phyloP scores from a whole-genome alignment of 2,888 invertebrate species.

The Emmelina monodactyla region DNA sequence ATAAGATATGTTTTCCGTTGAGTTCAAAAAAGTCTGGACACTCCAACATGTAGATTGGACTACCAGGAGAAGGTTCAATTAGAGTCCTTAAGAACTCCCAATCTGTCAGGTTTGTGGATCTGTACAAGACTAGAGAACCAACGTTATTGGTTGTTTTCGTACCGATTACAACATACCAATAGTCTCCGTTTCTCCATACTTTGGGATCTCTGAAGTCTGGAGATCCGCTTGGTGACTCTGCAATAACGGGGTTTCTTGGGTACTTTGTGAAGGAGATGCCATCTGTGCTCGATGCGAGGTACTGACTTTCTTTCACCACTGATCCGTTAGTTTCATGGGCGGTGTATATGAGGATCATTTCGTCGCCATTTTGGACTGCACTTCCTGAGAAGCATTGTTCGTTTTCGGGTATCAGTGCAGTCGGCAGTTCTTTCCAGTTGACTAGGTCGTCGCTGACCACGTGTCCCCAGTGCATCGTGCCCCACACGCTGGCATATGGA shows the following conservation, averaged over 20 bases:
- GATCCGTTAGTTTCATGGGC: conserved; percentile 25
- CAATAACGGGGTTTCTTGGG: conserved; percentile 44
- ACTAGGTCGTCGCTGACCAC: conserved; percentile 49
- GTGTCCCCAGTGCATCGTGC: conserved; percentile 66
- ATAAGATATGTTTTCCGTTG: conserved; percentile 41
- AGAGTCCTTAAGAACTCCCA: conserved; percentile 43
- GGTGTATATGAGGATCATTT: conserved; percentile 45
- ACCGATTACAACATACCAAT: conserved; percentile 51
- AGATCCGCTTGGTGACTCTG: conserved; percentile 33
- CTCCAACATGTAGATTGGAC: conserved; percentile 58
- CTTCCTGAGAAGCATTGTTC: conserved; percentile 58
- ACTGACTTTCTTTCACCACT: conserved; percentile 41
- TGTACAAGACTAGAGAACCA: conserved; percentile 45
- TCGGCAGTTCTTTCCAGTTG: conserved; percentile 52
- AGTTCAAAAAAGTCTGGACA: conserved; percentile 61
- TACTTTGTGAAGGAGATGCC: conserved; percentile 47
- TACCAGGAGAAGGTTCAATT: conserved; percentile 35
- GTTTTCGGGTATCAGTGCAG: conserved; percentile 51
- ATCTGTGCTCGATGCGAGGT: conserved; percentile 43
- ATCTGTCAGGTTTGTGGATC: conserved; percentile 36
- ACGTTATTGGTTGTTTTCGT: conserved; percentile 36
- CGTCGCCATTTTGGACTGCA: conserved; percentile 40
- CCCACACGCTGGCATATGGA: conserved; percentile 49
- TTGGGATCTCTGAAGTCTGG: conserved; percentile 61
- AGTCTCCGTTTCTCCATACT: conserved; percentile 42